Evolutionary conservation across 2,113 vertebrate genomes (phyloP).

Genomic region (Hypomesus transpacificus): DNA sequence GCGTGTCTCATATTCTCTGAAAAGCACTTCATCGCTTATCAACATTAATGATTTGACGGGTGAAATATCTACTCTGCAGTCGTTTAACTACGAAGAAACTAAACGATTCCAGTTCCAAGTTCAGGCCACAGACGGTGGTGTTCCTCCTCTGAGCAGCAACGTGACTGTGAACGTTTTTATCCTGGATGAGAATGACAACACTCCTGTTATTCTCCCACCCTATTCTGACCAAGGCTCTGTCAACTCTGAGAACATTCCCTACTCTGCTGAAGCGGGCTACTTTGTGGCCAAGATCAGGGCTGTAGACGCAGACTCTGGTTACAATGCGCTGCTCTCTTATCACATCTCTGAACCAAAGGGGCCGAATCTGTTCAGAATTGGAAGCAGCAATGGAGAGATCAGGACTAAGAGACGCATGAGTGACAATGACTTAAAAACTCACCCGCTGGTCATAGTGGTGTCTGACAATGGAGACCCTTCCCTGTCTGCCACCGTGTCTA

Average conservation of each 20-base stretch:
- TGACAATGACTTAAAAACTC: slow-evolving; percentile 11
- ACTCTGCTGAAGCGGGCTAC: slow-evolving; percentile 12
- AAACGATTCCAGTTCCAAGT: slow-evolving; percentile 70
- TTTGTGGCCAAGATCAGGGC: slow-evolving; percentile 11
- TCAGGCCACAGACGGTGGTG: slow-evolving; percentile 71
- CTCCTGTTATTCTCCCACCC: slow-evolving; percentile 3
- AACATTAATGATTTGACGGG: slow-evolving; percentile 38
- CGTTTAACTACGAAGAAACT: slow-evolving; percentile 77
- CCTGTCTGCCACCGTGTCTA: slow-evolving; percentile 61
- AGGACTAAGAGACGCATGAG: slow-evolving; percentile 18
- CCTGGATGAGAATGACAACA: slow-evolving; percentile 67
- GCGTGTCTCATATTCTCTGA: background rate
- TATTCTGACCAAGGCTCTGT: slow-evolving; percentile 53
- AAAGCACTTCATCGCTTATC: background rate
- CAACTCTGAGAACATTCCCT: slow-evolving; percentile 57
- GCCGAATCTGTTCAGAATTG: slow-evolving; percentile 29
- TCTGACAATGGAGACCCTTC: slow-evolving; percentile 67
- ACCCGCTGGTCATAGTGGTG: slow-evolving; percentile 4
- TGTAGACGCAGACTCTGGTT: slow-evolving; percentile 29
- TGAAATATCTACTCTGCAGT: slow-evolving; percentile 67
- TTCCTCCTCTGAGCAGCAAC: slow-evolving; percentile 65
- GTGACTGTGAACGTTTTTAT: slow-evolving; percentile 54
- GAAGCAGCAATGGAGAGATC: slow-evolving; percentile 29
- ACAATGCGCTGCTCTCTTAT: slow-evolving; percentile 31
- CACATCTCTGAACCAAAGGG: slow-evolving; percentile 24